Evolutionary conservation across 2,113 vertebrate genomes (phyloP), one percentile per base, ranked within the genome.

Genomic region (Laterallus jamaicensis): DNA sequence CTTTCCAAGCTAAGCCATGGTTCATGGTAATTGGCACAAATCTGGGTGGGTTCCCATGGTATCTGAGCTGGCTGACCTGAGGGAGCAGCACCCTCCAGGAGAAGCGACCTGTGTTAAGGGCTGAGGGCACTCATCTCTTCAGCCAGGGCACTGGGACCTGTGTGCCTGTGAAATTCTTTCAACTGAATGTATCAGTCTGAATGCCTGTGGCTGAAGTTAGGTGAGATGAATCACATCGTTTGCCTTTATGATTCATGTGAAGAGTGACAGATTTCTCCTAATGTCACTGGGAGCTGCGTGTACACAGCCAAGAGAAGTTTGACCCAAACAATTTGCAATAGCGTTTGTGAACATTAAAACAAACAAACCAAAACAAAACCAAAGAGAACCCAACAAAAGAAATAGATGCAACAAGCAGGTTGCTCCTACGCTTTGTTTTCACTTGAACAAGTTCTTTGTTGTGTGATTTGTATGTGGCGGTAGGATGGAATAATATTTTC

Each of bases 381-480:
- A 28, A 90, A 76, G 79, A 47, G 44, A 47, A 17, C 44, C 9
- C 66, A 92, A 73, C 54, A 59, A 16, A 67, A 88, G 35, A 69
- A 84, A 84, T 21, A 47, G 54, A 86, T 84, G 35, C n/a, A 58
- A 66, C 55, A 66, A 79, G 69, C 49, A 76, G 37, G 29, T 64
- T 93, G 69, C 25, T 96, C 54, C 28, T 28, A 76, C 39, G 87
- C 75, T 90, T 85, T 94, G 40, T 74, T 86, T 90, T 88, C 79
- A 59, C 0, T 2, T 52, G 87, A 95, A 42, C 92, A 73, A n/a
- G 54, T 84, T 82, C 58, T 80, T 81, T 66, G 50, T 50, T 73
- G 64, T 13, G 80, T 91, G 63, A 95, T 93, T 83, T 94, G 47
- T 87, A 35, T 39, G 56, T 68, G 69, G 60, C 73, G 63, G 16